Base-by-base conservation (phyloP, 1,140 invertebrate species). In the Ephestia elutella region DNA sequence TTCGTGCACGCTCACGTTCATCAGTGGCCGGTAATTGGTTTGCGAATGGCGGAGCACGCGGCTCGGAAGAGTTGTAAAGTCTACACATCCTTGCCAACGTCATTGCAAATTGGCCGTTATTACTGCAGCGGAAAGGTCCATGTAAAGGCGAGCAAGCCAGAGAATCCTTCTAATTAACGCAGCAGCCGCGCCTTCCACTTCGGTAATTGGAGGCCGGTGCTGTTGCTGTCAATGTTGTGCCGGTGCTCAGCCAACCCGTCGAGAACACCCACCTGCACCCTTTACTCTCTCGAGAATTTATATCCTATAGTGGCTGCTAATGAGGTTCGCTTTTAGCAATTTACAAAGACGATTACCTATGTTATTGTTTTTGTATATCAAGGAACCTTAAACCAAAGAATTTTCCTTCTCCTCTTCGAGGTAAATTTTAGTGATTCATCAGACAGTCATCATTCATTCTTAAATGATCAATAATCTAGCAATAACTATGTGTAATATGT, bases 1-100 rank as follows among this genome's bases (percentile, higher is more conserved):
- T 77, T 75, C 73, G 66, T 71, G 71, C 76, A 71, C 70, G 65
- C 62, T 60, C 66, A 54, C 68, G 71, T 82, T 78, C 80, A 81
- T 82, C 80, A 73, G 71, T 64, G 64, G 71, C 73, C 75, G 75
- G 74, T 84, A 83, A 83, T 85, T 85, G 80, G 79, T 78, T 78
- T 65, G 73, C 72, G 63, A 44, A 44, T 44, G 71, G 59, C 32
- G 55, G 63, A 59, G 57, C 62, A 63, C 53, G 30, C 25, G 60
- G 60, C 63, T 65, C 66, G 73, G 63, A 68, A 72, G 71, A 66
- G 68, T 63, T 62, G 59, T 53, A 25, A 2, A 7, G 21, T 2
- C 21, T 3, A 25, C 21, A 25, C 21, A 25, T 25, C 21, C 2
- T 25, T 3, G 21, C 21, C 21, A 7, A 25, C 2, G 7, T 2